Conservation (phyloP, 1,140 invertebrate species). For the Onthophagus taurus region DNA sequence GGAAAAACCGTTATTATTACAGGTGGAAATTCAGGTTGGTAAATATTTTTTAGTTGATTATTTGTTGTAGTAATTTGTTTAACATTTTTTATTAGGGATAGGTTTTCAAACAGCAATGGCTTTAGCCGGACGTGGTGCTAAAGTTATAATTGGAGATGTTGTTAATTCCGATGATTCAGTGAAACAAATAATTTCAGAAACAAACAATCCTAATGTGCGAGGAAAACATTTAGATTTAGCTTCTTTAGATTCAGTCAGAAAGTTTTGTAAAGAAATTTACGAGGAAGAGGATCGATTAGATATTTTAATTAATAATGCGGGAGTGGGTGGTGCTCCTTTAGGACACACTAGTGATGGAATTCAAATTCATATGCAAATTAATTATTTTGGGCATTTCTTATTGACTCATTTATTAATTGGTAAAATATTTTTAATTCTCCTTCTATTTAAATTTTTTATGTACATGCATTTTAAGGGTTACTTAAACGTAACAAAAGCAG, state of each 20-base stretch:
- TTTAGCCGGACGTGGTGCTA: constrained; percentile 4
- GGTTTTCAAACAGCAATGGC: constrained; percentile 8
- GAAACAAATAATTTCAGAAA: constrained; percentile 32
- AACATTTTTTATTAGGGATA: too few species aligned
- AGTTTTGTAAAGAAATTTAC: constrained; percentile 41
- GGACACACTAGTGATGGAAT: constrained; percentile 50
- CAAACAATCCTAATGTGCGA: constrained; percentile 36
- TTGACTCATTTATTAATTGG: constrained; percentile 53
- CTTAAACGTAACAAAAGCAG: too few species aligned
- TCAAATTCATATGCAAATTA: constrained; percentile 52
- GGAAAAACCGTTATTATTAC: constrained; percentile 9
- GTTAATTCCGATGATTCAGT: constrained; percentile 28
- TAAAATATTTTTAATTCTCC: constrained; percentile 30
- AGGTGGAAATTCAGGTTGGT: constrained; percentile 10
- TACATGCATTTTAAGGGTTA: too few species aligned
- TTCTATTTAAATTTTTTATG: background rate
- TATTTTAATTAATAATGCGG: constrained; percentile 59
- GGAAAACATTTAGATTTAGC: constrained; percentile 36
- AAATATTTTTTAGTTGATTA: too few species aligned
- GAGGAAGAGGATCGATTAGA: constrained; percentile 40
- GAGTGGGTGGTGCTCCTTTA: constrained; percentile 38
- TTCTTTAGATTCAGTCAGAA: constrained; percentile 39
- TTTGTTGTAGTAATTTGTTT: too few species aligned
- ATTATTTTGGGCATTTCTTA: constrained; percentile 59
- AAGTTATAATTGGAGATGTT: constrained; percentile 7